Conservation (phyloP, 1,140 invertebrate genomes). For the Notospermus geniculatus region DNA sequence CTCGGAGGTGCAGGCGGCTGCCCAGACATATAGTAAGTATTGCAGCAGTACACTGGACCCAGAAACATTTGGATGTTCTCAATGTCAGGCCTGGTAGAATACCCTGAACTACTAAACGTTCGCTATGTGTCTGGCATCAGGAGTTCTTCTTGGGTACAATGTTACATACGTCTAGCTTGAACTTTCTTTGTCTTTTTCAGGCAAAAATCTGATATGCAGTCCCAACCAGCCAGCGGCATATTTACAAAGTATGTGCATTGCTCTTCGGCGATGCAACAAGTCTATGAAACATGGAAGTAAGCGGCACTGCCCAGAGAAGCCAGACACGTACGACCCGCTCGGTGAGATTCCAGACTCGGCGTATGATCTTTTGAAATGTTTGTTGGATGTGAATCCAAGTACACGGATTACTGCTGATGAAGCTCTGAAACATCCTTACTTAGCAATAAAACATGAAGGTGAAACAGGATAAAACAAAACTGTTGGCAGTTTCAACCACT, state of each 20-base stretch:
- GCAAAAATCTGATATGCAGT: constrained; percentile 61
- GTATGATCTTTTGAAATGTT: constrained; percentile 43
- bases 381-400: constrained; percentile 49
- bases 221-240: constrained; percentile 59
- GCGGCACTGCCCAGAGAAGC: too few relatives aligned
- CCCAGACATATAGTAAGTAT: constrained; percentile 67
- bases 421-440: constrained; percentile 48
- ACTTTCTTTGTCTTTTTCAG: constrained; percentile 34
- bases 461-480: too few relatives aligned
- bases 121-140: too few relatives aligned
- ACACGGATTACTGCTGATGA: constrained; percentile 50
- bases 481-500: too few relatives aligned
- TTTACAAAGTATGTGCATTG: constrained; percentile 46
- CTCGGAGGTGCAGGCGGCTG: constrained; percentile 66
- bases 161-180: neutral
- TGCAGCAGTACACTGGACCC: too few relatives aligned
- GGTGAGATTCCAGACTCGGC: constrained; percentile 39
- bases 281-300: too few relatives aligned
- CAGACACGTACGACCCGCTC: neutral
- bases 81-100: neutral
- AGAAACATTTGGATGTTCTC: too few relatives aligned
- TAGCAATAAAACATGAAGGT: constrained; percentile 24
- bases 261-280: constrained; percentile 22
- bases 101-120: too few relatives aligned
- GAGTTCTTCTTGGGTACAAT: neutral